Conservation (phyloP, 2,888 invertebrate genomes). For the Cryptosula pallasiana region DNA sequence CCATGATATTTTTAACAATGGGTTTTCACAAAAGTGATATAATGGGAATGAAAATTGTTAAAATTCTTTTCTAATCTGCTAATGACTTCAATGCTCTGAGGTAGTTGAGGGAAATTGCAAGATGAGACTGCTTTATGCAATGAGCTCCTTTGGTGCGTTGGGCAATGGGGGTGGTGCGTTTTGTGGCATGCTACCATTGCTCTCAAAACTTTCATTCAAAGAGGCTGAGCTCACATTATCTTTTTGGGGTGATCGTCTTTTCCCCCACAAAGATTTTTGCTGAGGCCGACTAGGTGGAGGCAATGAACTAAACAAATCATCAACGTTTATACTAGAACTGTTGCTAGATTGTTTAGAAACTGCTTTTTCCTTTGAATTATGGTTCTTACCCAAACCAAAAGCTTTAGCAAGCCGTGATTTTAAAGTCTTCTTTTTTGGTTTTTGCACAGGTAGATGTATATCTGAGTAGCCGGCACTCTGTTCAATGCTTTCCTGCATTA, state of each 20-base stretch:
- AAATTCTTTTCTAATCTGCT: too few species aligned
- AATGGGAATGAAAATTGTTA: too few species aligned
- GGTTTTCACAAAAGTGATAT: too few species aligned
- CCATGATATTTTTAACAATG: too few species aligned
- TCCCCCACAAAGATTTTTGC: background rate
- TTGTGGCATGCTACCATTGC: background rate
- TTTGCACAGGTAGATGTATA: background rate
- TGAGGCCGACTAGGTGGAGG: background rate
- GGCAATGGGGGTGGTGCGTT: background rate
- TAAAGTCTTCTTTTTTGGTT: background rate
- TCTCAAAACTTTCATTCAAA: background rate
- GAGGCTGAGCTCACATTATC: background rate
- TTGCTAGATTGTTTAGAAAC: background rate
- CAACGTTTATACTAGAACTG: background rate
- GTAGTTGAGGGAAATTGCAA: too few species aligned
- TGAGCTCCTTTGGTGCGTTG: too few species aligned
- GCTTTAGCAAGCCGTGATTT: slow-evolving; percentile 10
- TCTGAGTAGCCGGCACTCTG: background rate
- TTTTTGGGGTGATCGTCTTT: too few species aligned
- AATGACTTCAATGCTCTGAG: too few species aligned
- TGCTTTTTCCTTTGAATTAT: background rate
- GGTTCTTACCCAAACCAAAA: background rate
- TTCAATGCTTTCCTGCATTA: background rate
- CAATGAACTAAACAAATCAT: background rate
- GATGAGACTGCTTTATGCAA: too few species aligned